Conservation (phyloP, 2,888 invertebrate genomes). For the Papilio protenor region DNA sequence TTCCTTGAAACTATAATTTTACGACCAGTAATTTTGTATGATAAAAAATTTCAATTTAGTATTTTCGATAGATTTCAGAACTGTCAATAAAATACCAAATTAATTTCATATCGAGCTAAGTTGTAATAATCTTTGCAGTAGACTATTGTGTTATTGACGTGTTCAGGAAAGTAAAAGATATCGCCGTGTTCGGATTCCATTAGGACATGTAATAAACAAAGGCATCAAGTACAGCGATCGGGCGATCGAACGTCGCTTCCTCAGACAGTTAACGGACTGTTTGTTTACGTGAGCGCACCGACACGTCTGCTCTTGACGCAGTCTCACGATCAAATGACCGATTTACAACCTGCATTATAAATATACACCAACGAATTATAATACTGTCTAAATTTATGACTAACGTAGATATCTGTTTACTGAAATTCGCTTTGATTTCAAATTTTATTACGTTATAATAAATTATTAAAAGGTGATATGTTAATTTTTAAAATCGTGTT, state of each 20-base stretch:
- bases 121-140: neutral
- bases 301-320: slow-evolving; percentile 16
- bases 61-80: neutral
- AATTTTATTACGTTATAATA: slow-evolving; percentile 38
- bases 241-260: slow-evolving; percentile 23
- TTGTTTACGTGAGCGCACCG: slow-evolving; percentile 29
- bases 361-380: slow-evolving; percentile 31
- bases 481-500: slow-evolving; percentile 2
- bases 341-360: slow-evolving; percentile 21
- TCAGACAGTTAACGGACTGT: slow-evolving; percentile 21
- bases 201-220: slow-evolving; percentile 14
- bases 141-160: neutral
- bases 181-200: neutral
- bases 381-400: slow-evolving; percentile 26
- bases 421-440: slow-evolving; percentile 36
- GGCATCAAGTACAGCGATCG: neutral
- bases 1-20: neutral
- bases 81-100: neutral
- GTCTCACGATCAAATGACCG: slow-evolving; percentile 1
- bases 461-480: slow-evolving; percentile 25
- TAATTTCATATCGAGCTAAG: neutral
- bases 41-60: neutral
- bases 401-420: slow-evolving; percentile 32
- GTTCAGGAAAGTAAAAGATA: slow-evolving; percentile 6
- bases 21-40: neutral